Percentiles rank a stretch among this genome's conserved stretches.
Conservation (phyloP, 2,113 vertebrate genomes). For the Hippocampus guttulatus region DNA sequence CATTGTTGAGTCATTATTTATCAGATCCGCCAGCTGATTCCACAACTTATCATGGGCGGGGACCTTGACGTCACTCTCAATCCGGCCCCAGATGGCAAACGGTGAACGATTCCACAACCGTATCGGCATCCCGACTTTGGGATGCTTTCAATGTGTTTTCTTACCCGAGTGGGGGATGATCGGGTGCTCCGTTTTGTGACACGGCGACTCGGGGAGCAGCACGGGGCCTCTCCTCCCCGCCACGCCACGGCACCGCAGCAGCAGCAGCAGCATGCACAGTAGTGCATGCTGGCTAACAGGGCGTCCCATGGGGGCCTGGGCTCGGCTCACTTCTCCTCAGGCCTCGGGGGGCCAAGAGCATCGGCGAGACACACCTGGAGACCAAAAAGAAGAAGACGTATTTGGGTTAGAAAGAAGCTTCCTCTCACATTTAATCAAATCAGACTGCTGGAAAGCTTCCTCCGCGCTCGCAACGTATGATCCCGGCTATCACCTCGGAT, state of each 20-base stretch:
- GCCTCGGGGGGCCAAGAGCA: conserved; percentile 70
- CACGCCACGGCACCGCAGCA: conserved; percentile 61
- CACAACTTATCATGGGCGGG: too few relatives aligned
- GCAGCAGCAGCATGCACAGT: conserved; percentile 76
- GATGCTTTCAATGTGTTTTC: background rate
- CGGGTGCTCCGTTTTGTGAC: conserved; percentile 83
- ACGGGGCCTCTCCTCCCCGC: conserved; percentile 62
- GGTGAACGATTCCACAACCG: too few relatives aligned
- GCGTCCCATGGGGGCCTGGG: conserved; percentile 70
- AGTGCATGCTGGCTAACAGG: conserved; percentile 73
- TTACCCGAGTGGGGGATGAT: conserved; percentile 85
- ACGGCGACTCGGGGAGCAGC: conserved; percentile 70
- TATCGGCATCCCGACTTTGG: too few relatives aligned
- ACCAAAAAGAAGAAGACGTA: conserved; percentile 9
- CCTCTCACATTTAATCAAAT: conserved; percentile 26
- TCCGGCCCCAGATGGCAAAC: too few relatives aligned
- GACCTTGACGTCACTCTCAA: too few relatives aligned
- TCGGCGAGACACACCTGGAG: conserved; percentile 73
- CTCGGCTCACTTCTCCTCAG: conserved; percentile 73
- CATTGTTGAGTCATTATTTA: too few relatives aligned
- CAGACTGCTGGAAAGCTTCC: conserved; percentile 9
- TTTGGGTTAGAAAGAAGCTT: conserved; percentile 19
- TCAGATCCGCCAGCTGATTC: too few relatives aligned
- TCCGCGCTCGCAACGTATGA: conserved; percentile 4
- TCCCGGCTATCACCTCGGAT: conserved; percentile 11